These are phyloP conservation scores for Typhlichthys subterraneus DNA, from an alignment of 2,797 vertebrate species.

Conservation along the genomic window DNA sequence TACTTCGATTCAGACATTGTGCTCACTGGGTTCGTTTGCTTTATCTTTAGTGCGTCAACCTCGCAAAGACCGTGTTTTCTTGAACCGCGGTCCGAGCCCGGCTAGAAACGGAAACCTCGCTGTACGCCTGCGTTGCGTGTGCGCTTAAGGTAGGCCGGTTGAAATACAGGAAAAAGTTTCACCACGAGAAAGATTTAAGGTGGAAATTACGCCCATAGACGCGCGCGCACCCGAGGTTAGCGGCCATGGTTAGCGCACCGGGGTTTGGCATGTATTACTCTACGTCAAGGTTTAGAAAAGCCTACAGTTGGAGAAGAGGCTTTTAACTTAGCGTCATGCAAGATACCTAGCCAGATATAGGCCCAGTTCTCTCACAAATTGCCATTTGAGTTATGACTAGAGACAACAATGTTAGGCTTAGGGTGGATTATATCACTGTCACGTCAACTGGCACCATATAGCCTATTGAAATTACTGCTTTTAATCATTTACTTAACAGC, in stretches of 20 bases:
- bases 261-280: constrained; percentile 2
- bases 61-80: constrained; percentile 66
- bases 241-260: constrained; percentile 4
- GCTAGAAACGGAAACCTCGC: constrained; percentile 86
- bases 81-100: constrained; percentile 78
- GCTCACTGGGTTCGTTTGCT: constrained; percentile 13
- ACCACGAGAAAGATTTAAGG: constrained; percentile 73
- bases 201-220: constrained; percentile 59
- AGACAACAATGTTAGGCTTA: no score
- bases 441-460: no score
- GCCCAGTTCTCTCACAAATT: no score
- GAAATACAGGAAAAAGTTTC: constrained; percentile 70
- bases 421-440: no score
- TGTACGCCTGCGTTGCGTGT: constrained; percentile 86
- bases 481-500: no score
- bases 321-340: not conserved
- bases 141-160: constrained; percentile 83
- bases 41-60: constrained; percentile 59
- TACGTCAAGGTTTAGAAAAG: constrained; percentile 5
- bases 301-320: not conserved
- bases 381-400: no score
- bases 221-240: constrained; percentile 40
- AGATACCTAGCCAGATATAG: no score
- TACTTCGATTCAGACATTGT: constrained; percentile 81
- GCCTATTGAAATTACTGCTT: no score